Base-by-base conservation (phyloP, 2,113 vertebrate genomes). In the Archilochus colubris region DNA sequence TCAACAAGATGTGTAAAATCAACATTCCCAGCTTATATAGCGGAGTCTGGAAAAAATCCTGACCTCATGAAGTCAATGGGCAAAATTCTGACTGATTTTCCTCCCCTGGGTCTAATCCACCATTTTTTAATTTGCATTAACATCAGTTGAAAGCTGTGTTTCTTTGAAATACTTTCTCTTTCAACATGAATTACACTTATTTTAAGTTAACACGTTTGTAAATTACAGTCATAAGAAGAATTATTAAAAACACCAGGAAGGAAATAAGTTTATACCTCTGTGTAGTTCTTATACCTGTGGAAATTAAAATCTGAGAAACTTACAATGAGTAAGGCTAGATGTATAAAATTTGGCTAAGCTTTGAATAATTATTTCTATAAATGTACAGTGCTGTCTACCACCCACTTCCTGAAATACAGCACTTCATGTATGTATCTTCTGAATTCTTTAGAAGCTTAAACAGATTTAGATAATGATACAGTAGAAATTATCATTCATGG, bases 151-250 rank as follows among this genome's bases (percentile, higher is more conserved):
- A 85, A 87, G n/a, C 55, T 74, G 66, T 14, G 64, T 38, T 58
- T 85, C 33, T 94, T 86, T 33, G 58, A 92, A 93, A 81, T 91
- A 79, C 19, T 85, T 87, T 85, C 8, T 92, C 62, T 75, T 92
- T 85, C 31, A 55, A 69, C 23, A 76, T 12, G 10, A 79, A 63
- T 81, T 48, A 55, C 38, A 74, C 12, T 51, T 81, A 64, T 63
- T 58, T 33, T 66, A 70, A 31, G 80, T 20, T 50, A 64, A 93
- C 89, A 53, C 12, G 53, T 23, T 69, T 82, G 24, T 25, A 81
- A 93, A 77, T 86, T 33, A 66, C 21, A 80, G 14, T 28, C 13
- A 15, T 23, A 69, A 68, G 40, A 62, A 73, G 6, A 85, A 50
- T 63, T 80, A 70, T 53, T 67, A 70, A 50, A 82, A 92, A 40